Percentiles rank a stretch among this genome's conserved stretches.
Evolutionary conservation across 2,113 vertebrate species (phyloP).

Genomic region (Circaetus cinerascens): DNA sequence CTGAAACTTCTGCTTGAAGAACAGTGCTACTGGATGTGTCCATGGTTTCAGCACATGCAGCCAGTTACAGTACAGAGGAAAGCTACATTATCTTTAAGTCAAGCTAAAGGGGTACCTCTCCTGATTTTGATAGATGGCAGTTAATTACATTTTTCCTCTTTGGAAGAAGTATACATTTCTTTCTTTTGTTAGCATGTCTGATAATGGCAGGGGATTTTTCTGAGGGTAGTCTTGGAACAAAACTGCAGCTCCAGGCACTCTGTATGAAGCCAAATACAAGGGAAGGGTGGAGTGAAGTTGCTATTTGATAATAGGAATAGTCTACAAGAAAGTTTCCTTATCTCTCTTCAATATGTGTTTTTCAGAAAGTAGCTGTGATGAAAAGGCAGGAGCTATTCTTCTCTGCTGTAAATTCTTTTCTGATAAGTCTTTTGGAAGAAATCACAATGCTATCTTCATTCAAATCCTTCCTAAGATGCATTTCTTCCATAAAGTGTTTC

Average conservation of each 20-base stretch:
- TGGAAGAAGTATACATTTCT: slow-evolving; percentile 14
- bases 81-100: neutral
- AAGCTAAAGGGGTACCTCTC: neutral
- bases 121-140: slow-evolving; percentile 14
- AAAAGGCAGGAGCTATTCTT: slow-evolving; percentile 43
- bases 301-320: slow-evolving; percentile 37
- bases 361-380: slow-evolving; percentile 6
- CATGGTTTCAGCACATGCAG: neutral
- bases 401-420: slow-evolving; percentile 16
- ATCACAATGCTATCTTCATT: slow-evolving; percentile 10
- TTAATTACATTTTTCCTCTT: slow-evolving; percentile 42
- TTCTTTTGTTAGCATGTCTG: slow-evolving; percentile 49
- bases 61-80: neutral
- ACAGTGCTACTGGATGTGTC: neutral
- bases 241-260: slow-evolving; percentile 8
- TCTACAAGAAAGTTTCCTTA: slow-evolving; percentile 39
- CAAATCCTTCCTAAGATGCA: neutral
- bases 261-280: slow-evolving; percentile 45
- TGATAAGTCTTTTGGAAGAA: slow-evolving; percentile 35
- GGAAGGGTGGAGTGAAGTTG: slow-evolving; percentile 54
- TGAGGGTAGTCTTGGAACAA: slow-evolving; percentile 53
- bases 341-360: neutral
- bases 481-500: slow-evolving; percentile 29
- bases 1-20: neutral
- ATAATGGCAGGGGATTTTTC: slow-evolving; percentile 61